phyloP scores from a whole-genome alignment of 2,797 vertebrate genomes.

The Protosalanx chinensis region DNA sequence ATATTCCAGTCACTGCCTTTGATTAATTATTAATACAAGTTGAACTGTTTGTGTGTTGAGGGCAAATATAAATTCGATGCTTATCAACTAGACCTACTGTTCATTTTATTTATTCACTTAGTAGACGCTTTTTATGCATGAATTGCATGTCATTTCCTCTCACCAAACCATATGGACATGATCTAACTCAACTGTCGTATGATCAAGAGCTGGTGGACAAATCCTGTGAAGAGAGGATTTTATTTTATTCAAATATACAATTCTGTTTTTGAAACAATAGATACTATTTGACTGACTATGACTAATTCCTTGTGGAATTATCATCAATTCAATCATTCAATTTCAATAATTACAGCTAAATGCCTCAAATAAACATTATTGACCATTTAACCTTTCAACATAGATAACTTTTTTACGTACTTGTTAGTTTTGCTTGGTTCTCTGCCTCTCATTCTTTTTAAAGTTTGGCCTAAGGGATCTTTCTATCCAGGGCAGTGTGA shows the following conservation, averaged over 20 bases:
- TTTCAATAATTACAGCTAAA: background rate
- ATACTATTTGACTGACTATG: background rate
- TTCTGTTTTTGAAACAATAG: background rate
- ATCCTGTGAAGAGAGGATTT: no score
- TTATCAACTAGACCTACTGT: background rate
- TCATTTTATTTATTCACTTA: background rate
- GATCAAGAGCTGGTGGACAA: background rate
- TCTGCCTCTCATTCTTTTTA: background rate
- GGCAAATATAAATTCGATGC: background rate
- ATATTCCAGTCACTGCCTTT: slow-evolving; percentile 40
- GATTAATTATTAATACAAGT: slow-evolving; percentile 54
- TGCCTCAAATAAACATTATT: background rate
- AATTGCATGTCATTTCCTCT: background rate
- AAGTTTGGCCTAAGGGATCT: slow-evolving; percentile 7
- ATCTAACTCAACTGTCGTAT: background rate
- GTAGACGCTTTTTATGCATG: no score
- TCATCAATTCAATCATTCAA: background rate
- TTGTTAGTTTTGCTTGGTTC: slow-evolving; percentile 5
- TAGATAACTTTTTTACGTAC: background rate
- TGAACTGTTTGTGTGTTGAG: slow-evolving; percentile 24
- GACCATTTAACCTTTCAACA: background rate
- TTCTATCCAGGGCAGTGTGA: slow-evolving; percentile 3
- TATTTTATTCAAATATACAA: no score
- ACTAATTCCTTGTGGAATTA: background rate
- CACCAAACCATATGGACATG: background rate